phyloP scores from a whole-genome alignment of 2,888 invertebrate genomes.

The Falcaria lacertinaria region DNA sequence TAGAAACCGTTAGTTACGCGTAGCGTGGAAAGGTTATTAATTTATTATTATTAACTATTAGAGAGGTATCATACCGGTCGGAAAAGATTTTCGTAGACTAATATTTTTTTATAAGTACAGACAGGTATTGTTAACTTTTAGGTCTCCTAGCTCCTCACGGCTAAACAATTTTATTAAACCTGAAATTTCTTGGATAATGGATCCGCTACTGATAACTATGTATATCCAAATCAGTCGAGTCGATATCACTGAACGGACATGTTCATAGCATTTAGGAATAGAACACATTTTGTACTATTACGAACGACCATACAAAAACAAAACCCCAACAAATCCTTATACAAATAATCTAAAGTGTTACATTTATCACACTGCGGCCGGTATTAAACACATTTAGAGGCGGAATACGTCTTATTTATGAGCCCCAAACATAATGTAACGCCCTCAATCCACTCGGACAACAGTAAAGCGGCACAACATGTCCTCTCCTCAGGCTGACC shows the following conservation, averaged over 20 bases:
- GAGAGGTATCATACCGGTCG: not conserved
- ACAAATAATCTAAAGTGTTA: not conserved
- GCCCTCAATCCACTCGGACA: constrained; percentile 28
- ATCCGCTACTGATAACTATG: too few species aligned
- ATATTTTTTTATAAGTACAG: too few species aligned
- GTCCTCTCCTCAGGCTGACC: constrained; percentile 43
- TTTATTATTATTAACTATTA: not conserved
- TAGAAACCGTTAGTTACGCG: not conserved
- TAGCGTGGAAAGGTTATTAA: not conserved
- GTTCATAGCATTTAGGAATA: too few species aligned
- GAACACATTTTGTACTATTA: too few species aligned
- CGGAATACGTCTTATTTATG: constrained; percentile 33
- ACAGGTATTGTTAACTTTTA: too few species aligned
- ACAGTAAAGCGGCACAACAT: constrained; percentile 34
- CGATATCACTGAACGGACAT: too few species aligned
- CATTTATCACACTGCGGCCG: not conserved
- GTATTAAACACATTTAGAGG: not conserved
- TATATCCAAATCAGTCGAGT: too few species aligned
- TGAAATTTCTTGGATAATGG: too few species aligned
- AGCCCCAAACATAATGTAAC: constrained; percentile 26
- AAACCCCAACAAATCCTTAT: not conserved
- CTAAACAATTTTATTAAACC: too few species aligned
- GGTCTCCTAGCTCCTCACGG: too few species aligned
- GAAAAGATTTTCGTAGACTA: not conserved
- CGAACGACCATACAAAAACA: not conserved